Percentiles rank a stretch among this genome's conserved stretches.
phyloP scores from a whole-genome alignment of 2,888 invertebrate genomes.

The Gonocerus acuteangulatus region DNA sequence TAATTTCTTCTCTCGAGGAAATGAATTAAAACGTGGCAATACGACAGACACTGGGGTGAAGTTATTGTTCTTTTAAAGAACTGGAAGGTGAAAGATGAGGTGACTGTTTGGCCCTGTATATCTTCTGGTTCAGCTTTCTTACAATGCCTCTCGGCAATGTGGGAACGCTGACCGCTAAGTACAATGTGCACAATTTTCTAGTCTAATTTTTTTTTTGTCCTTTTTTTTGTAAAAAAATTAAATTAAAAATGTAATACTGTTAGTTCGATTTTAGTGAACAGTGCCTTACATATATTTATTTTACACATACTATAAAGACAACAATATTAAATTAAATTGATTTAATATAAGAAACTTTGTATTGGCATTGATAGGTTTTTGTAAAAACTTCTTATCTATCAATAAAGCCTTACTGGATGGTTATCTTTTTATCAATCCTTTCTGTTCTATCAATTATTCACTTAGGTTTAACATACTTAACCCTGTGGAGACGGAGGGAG shows the following conservation, averaged over 20 bases:
- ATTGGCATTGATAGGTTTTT: conserved; percentile 30
- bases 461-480: too few species aligned
- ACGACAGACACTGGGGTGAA: conserved; percentile 15
- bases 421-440: conserved; percentile 7
- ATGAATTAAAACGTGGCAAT: conserved; percentile 2
- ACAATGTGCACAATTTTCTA: conserved; percentile 22
- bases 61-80: conserved; percentile 13
- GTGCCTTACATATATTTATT: conserved; percentile 25
- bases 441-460: neutral
- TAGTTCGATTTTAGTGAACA: conserved; percentile 21
- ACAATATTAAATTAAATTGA: conserved; percentile 25
- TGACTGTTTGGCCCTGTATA: conserved; percentile 13
- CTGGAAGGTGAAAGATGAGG: conserved; percentile 9
- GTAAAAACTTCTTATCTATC: conserved; percentile 31
- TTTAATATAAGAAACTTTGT: conserved; percentile 27
- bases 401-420: conserved; percentile 35
- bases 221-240: conserved; percentile 17
- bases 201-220: conserved; percentile 11
- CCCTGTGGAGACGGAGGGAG: too few species aligned
- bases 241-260: conserved; percentile 4
- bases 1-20: conserved; percentile 15
- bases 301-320: conserved; percentile 30
- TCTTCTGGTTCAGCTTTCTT: conserved; percentile 11
- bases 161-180: conserved; percentile 5
- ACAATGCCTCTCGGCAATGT: conserved; percentile 2